Percentiles rank a stretch among this genome's conserved stretches.
These are phyloP conservation scores for Pharmacophagus antenor DNA, from an alignment of 2,888 invertebrate species.

Conservation along the genomic window DNA sequence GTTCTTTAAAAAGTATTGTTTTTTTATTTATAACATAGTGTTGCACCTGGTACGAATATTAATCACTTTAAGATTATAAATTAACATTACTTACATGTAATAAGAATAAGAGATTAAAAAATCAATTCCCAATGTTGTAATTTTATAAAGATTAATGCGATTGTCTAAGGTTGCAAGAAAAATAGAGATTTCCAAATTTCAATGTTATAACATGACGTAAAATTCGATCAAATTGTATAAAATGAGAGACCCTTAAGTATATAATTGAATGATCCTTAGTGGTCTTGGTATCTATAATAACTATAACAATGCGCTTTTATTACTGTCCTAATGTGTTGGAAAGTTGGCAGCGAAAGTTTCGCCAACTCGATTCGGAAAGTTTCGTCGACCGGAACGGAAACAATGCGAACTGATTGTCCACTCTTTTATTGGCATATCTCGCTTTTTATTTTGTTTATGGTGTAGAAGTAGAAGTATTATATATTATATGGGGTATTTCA, in stretches of 20 bases:
- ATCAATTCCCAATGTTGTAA: no score
- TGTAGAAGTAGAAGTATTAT: no score
- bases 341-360: constrained; percentile 26
- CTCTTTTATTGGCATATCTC: constrained; percentile 16
- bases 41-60: no score
- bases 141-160: no score
- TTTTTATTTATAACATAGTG: no score
- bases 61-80: no score
- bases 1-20: no score
- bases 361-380: constrained; percentile 10
- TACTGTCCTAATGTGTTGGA: constrained; percentile 14
- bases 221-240: neutral
- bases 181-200: neutral
- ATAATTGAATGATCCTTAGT: neutral
- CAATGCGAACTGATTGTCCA: constrained; percentile 22
- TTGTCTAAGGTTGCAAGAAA: neutral
- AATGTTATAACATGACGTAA: neutral
- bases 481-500: no score
- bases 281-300: constrained; percentile 6
- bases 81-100: no score
- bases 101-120: no score
- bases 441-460: neutral
- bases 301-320: constrained; percentile 24
- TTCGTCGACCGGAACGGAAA: constrained; percentile 16
- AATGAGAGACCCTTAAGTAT: neutral